Base-by-base conservation (phyloP, 2,113 vertebrate genomes). In the Triplophysa tibetana region DNA sequence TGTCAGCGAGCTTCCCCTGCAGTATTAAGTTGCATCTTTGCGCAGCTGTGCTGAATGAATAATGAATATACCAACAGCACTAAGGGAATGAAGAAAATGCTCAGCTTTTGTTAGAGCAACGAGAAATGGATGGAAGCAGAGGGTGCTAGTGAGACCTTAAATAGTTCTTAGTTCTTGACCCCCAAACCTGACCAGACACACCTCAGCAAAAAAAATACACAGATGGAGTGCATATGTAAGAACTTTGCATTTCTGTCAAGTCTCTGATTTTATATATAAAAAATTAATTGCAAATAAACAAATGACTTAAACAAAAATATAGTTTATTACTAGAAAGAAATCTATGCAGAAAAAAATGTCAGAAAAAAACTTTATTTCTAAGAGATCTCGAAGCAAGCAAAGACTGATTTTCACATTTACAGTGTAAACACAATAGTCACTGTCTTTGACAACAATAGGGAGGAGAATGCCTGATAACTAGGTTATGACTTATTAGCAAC, bases 401-500 rank as follows among this genome's bases (percentile, higher is more conserved):
- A 79, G 48, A 75, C 70, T 70, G 82, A 70, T 82, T 84, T 82
- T 86, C 75, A 80, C 66, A 85, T 89, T 81, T 86, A 88, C 85
- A 78, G 83, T 85, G 80, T 17, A 65, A 43, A 83, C 88, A 93
- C 89, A 92, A 92, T 88, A 86, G 69, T 77, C 76, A 75, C 87
- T 86, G 88, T 89, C 89, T 89, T 81, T 85, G 45, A 84, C 79
- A 79, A 88, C 89, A 91, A 91, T 88, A 65, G 83, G 64, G 75
- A 86, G 86, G 90, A 88, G 86, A 77, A 86, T 88, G 87, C 88
- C 82, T 87, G 85, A 90, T 87, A 91, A 91, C 89, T 92, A 89
- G 92, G 92, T 91, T 91, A 91, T 87, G 88, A 88, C 86, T 90
- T 89, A 86, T 90, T 89, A 89, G 84, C 86, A 89, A 85, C 84